phyloP scores from a whole-genome alignment of 2,888 invertebrate species.

The Sipunculus nudus region DNA sequence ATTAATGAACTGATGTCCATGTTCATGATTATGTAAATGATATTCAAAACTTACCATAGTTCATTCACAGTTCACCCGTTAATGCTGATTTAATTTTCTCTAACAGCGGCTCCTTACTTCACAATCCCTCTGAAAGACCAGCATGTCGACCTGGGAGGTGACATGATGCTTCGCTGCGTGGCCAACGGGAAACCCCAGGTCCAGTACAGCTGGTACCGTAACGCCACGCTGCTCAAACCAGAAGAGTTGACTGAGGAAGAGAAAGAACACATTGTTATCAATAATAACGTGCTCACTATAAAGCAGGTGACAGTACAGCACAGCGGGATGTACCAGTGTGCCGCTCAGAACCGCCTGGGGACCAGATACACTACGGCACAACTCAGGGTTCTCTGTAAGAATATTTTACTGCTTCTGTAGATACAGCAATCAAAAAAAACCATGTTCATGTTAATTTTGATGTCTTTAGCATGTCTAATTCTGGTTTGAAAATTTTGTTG shows the following conservation, averaged over 20 bases:
- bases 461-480: not conserved
- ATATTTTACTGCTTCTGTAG: no score
- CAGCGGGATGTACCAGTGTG: slow-evolving; percentile 94
- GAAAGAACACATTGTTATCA: no score
- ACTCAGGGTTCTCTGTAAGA: slow-evolving; percentile 82
- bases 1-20: no score
- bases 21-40: no score
- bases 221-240: slow-evolving; percentile 32
- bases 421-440: not conserved
- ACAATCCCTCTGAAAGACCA: slow-evolving; percentile 52
- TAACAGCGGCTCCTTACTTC: slow-evolving; percentile 57
- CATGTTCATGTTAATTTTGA: no score
- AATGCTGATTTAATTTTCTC: no score
- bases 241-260: slow-evolving; percentile 17
- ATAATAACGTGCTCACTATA: slow-evolving; percentile 41
- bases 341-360: slow-evolving; percentile 84
- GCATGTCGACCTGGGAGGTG: slow-evolving; percentile 52
- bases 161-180: slow-evolving; percentile 58
- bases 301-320: slow-evolving; percentile 70
- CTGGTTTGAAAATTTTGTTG: no score
- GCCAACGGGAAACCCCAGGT: slow-evolving; percentile 52
- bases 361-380: slow-evolving; percentile 88
- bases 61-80: no score
- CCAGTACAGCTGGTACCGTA: slow-evolving; percentile 53
- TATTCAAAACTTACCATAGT: no score